Conservation (phyloP, 2,113 vertebrate species). For the Bagarius yarrelli region DNA sequence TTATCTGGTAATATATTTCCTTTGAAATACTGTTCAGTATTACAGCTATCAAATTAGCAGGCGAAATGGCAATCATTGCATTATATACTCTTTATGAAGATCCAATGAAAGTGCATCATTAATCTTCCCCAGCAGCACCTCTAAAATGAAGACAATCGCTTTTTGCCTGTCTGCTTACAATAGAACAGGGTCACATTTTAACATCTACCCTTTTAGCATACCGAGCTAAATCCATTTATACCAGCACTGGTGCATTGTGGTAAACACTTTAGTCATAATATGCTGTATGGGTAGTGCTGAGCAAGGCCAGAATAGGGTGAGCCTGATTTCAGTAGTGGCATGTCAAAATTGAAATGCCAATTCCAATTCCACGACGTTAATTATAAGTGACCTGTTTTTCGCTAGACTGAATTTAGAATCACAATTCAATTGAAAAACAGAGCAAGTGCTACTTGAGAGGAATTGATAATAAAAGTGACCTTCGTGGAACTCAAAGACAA, state of each 20-base stretch:
- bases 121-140: conserved; percentile 67
- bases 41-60: too few relatives aligned
- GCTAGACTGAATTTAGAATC: conserved; percentile 63
- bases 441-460: conserved; percentile 40
- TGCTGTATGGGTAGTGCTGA: conserved; percentile 51
- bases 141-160: conserved; percentile 56
- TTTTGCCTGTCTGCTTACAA: conserved; percentile 15
- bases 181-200: not conserved
- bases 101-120: conserved; percentile 58
- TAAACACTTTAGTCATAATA: conserved; percentile 68
- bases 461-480: conserved; percentile 59
- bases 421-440: conserved; percentile 42
- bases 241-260: conserved; percentile 56
- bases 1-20: too few relatives aligned
- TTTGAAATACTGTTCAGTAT: too few relatives aligned
- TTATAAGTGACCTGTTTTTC: conserved; percentile 71
- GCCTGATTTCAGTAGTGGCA: conserved; percentile 60
- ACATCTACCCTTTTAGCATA: conserved; percentile 4
- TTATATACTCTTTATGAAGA: conserved; percentile 51
- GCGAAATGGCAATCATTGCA: conserved; percentile 35
- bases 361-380: conserved; percentile 71
- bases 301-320: conserved; percentile 12
- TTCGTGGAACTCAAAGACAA: conserved; percentile 25
- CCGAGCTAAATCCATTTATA: not conserved
- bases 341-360: conserved; percentile 73